Base-by-base conservation (phyloP, 1,140 invertebrate genomes). In the Apis cerana region DNA sequence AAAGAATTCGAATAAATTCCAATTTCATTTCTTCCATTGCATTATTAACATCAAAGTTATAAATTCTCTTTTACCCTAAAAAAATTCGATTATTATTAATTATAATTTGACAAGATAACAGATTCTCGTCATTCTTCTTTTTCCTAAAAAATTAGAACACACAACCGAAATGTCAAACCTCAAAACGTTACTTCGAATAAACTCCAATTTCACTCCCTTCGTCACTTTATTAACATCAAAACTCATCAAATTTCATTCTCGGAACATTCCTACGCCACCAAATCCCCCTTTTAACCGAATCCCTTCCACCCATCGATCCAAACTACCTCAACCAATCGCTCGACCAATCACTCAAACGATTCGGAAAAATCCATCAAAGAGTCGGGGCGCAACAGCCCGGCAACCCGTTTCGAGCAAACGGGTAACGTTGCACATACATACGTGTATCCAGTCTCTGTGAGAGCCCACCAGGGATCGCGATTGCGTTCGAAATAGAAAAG, bases 151-250 rank as follows among this genome's bases (percentile, higher is more conserved):
- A 33, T 33, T 3, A 33, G 33, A 33, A 33, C 2, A n/a, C 58
- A 12, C 10, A 62, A 15, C 10, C 33, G 2, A 33, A 33, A 33
- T 33, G 19, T 59, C 19, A 13, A 27, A 62, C 3, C 33, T 33
- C 33, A 4, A 33, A 33, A 33, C 33, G 3, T 2, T 33, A 33
- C 12, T 62, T 27, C 7, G 2, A 9, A 62, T 43, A 27, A 27
- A 23, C 12, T 12, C 2, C 61, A 27, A 27, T 27, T 62, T 0
- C 23, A 8, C 61, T 13, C 15, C 27, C 61, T 13, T 15, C 23
- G n/a, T 62, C 23, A 17, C 61, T 62, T 62, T 62, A 62, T 62
- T 62, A 62, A 62, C 61, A 23, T 62, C 23, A 62, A 27, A 62
- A 23, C 33, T 62, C 27, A 27, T 62, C n/a, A 62, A 62, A 62